These are phyloP conservation scores for Notarius lentiginosus DNA, from an alignment of 2,113 vertebrate species.

Conservation along the genomic window DNA sequence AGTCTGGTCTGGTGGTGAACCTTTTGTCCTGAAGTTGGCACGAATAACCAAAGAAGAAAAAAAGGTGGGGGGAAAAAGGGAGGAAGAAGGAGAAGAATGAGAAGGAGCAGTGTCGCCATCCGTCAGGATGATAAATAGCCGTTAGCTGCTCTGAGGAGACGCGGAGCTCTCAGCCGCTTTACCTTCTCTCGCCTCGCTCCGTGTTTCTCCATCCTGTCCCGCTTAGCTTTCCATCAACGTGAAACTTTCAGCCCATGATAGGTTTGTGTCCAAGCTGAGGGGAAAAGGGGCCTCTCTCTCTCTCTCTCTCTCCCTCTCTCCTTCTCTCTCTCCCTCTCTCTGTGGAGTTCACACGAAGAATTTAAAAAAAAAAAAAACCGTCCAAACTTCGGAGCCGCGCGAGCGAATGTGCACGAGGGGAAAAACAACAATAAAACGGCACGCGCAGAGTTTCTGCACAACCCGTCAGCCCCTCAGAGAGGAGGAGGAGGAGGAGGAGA, in stretches of 20 bases:
- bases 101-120: neutral
- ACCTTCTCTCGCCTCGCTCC: conserved; percentile 72
- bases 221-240: conserved; percentile 55
- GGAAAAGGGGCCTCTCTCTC: conserved; percentile 41
- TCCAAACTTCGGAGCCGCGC: neutral
- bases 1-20: too few species aligned
- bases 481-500: too few species aligned
- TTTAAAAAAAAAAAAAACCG: neutral
- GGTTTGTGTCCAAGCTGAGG: conserved; percentile 41
- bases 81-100: neutral
- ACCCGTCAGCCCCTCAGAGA: conserved; percentile 17
- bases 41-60: neutral
- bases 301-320: too few species aligned
- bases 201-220: conserved; percentile 75
- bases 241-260: conserved; percentile 71
- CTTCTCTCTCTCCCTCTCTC: too few species aligned
- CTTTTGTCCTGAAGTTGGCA: neutral
- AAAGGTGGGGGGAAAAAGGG: too few species aligned
- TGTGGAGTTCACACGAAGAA: neutral
- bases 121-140: neutral
- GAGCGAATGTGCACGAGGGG: neutral
- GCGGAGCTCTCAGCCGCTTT: conserved; percentile 43
- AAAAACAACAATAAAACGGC: neutral
- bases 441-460: conserved; percentile 29
- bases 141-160: conserved; percentile 15